Conservation (phyloP, 2,888 invertebrate genomes). For the Zaprionus lineosus region DNA sequence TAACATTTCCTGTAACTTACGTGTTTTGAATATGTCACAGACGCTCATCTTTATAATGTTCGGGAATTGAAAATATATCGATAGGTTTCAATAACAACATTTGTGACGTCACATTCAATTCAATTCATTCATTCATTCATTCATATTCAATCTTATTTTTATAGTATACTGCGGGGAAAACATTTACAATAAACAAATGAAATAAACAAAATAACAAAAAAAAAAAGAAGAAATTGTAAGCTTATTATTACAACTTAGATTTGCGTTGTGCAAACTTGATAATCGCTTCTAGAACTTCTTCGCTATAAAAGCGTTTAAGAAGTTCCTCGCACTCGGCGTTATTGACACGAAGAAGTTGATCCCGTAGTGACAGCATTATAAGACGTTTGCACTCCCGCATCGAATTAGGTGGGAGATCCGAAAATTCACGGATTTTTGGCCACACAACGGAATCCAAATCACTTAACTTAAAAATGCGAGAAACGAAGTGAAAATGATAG, state of each 20-base stretch:
- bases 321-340: conserved; percentile 87
- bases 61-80: no score
- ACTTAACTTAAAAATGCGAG: conserved; percentile 88
- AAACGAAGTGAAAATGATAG: conserved; percentile 89
- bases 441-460: conserved; percentile 86
- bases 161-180: no score
- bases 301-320: conserved; percentile 85
- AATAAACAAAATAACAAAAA: no score
- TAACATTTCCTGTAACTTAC: no score
- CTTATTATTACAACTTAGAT: conserved; percentile 70
- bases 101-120: no score
- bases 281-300: conserved; percentile 86
- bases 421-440: conserved; percentile 84
- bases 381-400: conserved; percentile 88
- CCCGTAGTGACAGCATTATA: conserved; percentile 85
- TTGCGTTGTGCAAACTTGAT: conserved; percentile 67
- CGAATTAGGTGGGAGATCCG: conserved; percentile 84
- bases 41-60: no score
- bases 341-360: conserved; percentile 87
- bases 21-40: no score
- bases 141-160: no score
- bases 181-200: no score
- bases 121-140: no score
- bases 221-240: background rate
- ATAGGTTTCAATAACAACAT: no score